Conservation (phyloP, 2,888 invertebrate genomes). For the Drosophila kuntzei region DNA sequence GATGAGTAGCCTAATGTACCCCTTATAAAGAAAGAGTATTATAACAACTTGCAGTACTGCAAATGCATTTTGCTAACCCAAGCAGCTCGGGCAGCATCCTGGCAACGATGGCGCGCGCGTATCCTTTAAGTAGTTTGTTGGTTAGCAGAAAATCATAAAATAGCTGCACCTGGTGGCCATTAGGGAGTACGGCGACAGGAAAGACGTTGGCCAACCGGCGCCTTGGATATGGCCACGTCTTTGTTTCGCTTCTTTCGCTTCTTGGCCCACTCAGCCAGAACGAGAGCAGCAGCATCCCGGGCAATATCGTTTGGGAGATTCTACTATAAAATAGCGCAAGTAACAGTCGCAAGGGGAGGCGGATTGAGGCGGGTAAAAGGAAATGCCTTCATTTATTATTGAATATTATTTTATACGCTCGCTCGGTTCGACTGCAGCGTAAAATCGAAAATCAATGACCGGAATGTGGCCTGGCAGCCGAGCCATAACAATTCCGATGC, state of each 20-base stretch:
- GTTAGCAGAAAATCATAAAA: slow-evolving; percentile 75
- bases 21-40: slow-evolving; percentile 2
- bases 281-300: slow-evolving; percentile 31
- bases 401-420: slow-evolving; percentile 80
- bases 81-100: slow-evolving; percentile 37
- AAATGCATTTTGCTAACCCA: slow-evolving; percentile 57
- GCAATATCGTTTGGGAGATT: slow-evolving; percentile 67
- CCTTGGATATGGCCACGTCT: slow-evolving; percentile 54
- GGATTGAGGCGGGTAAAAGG: slow-evolving; percentile 47
- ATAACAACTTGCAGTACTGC: slow-evolving; percentile 15
- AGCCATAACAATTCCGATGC: slow-evolving; percentile 75
- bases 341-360: slow-evolving; percentile 23
- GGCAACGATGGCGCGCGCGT: slow-evolving; percentile 40
- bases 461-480: slow-evolving; percentile 65
- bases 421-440: slow-evolving; percentile 64
- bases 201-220: slow-evolving; percentile 52
- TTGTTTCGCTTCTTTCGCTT: slow-evolving; percentile 61
- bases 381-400: slow-evolving; percentile 82
- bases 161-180: slow-evolving; percentile 78
- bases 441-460: slow-evolving; percentile 79
- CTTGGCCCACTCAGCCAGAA: slow-evolving; percentile 53
- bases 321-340: slow-evolving; percentile 68
- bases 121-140: slow-evolving; percentile 78
- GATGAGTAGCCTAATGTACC: too few species aligned
- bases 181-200: slow-evolving; percentile 64